Evolutionary conservation across 2,113 vertebrate genomes (phyloP).

Genomic region (Tylochromis polylepis): DNA sequence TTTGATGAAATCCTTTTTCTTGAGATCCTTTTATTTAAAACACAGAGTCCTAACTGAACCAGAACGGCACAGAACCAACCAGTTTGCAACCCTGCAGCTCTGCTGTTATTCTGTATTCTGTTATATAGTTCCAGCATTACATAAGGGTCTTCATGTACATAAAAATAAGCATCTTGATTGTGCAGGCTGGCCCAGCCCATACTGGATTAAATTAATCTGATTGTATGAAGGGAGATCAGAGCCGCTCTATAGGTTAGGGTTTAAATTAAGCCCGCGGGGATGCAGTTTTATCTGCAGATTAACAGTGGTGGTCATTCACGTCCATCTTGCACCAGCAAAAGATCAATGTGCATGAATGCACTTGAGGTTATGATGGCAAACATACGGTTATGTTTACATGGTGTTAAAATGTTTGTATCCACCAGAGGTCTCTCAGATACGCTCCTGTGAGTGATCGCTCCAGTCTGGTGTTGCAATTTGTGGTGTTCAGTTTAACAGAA

Average conservation of each 20-base stretch:
- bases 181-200: not conserved
- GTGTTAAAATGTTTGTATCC: not conserved
- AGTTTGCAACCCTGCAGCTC: not conserved
- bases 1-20: not conserved
- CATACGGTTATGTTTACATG: not conserved
- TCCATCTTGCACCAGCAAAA: not conserved
- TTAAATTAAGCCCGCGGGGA: slow-evolving; percentile 1
- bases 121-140: not conserved
- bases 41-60: not conserved
- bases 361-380: not conserved
- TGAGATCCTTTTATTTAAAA: not conserved
- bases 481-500: not conserved
- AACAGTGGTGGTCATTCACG: not conserved
- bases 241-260: slow-evolving; percentile 19
- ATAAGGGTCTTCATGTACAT: not conserved
- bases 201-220: slow-evolving; percentile 40
- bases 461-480: not conserved
- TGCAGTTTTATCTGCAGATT: slow-evolving; percentile 26
- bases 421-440: slow-evolving; percentile 16
- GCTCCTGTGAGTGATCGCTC: not conserved
- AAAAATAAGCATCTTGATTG: not conserved
- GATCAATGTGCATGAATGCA: not conserved
- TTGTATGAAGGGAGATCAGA: slow-evolving; percentile 29
- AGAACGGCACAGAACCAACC: not conserved
- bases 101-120: not conserved